These are phyloP conservation scores for Equus quagga DNA, from an alignment of 2,113 vertebrate genomes.

Conservation along the genomic window DNA sequence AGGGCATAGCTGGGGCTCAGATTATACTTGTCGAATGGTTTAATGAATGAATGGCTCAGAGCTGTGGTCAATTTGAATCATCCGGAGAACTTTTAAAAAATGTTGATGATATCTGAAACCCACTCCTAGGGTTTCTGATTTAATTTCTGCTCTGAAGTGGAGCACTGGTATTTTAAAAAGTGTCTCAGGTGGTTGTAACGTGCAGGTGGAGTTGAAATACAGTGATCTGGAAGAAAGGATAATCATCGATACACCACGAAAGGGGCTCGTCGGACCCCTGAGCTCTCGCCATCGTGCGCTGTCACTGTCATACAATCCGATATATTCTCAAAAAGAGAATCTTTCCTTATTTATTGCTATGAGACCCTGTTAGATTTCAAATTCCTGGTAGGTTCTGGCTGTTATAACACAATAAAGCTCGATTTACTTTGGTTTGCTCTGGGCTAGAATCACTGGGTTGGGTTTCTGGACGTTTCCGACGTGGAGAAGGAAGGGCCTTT, in stretches of 20 bases:
- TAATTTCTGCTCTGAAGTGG: neutral
- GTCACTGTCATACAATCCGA: neutral
- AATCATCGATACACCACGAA: slow-evolving; percentile 62
- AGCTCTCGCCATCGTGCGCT: accelerated
- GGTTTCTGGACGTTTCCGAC: slow-evolving; percentile 77
- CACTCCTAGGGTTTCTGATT: neutral
- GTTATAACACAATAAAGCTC: slow-evolving; percentile 69
- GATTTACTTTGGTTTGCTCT: slow-evolving; percentile 71
- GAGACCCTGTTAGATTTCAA: slow-evolving; percentile 71
- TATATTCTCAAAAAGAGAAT: slow-evolving; percentile 72
- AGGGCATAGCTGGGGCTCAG: neutral
- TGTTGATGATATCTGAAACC: neutral
- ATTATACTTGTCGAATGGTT: neutral
- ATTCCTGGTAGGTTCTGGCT: slow-evolving; percentile 27
- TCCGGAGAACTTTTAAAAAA: neutral
- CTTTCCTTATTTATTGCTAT: slow-evolving; percentile 46
- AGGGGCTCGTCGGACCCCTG: slow-evolving; percentile 46
- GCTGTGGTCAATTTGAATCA: neutral
- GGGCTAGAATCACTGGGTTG: slow-evolving; percentile 76
- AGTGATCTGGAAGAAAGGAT: neutral
- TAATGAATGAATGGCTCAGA: neutral
- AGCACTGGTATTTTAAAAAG: neutral
- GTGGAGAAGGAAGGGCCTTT: slow-evolving; percentile 77
- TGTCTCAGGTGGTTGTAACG: neutral
- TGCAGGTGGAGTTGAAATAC: neutral